Evolutionary conservation across 2,113 vertebrate species (phyloP).

Genomic region (Ramphastos sulfuratus): DNA sequence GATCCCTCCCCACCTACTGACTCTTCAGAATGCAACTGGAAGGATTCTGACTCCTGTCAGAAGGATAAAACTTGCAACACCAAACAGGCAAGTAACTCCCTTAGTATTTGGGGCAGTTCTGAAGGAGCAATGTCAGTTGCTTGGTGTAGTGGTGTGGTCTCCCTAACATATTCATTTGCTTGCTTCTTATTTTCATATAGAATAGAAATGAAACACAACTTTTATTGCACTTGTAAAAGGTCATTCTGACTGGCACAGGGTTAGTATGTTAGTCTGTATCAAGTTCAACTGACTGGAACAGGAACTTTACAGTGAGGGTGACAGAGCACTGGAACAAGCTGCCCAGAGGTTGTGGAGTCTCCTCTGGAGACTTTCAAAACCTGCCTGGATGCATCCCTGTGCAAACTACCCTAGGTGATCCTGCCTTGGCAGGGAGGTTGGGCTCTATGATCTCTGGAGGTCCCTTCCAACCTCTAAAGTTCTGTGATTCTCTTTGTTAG

Average conservation of each 20-base stretch:
- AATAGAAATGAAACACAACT: neutral
- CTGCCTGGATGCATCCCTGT: too few species aligned
- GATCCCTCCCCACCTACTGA: constrained; percentile 73
- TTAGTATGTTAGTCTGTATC: neutral
- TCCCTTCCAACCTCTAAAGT: too few species aligned
- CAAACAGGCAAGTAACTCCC: constrained; percentile 78
- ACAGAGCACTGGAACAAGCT: too few species aligned
- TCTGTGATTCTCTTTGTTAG: neutral
- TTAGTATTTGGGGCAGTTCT: neutral
- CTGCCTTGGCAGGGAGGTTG: too few species aligned
- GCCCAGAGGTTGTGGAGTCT: too few species aligned
- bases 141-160: accelerated
- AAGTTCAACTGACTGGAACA: neutral
- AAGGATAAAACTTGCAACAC: constrained; percentile 60
- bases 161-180: neutral
- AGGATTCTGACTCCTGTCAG: constrained; percentile 24
- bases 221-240: neutral
- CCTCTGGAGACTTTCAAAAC: too few species aligned
- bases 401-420: too few species aligned
- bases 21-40: constrained; percentile 29
- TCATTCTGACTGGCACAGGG: neutral
- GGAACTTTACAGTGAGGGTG: neutral
- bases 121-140: neutral
- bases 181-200: neutral
- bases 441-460: too few species aligned